These are phyloP conservation scores for Yponomeuta cagnagella DNA, from an alignment of 2,888 invertebrate genomes.

Conservation along the genomic window DNA sequence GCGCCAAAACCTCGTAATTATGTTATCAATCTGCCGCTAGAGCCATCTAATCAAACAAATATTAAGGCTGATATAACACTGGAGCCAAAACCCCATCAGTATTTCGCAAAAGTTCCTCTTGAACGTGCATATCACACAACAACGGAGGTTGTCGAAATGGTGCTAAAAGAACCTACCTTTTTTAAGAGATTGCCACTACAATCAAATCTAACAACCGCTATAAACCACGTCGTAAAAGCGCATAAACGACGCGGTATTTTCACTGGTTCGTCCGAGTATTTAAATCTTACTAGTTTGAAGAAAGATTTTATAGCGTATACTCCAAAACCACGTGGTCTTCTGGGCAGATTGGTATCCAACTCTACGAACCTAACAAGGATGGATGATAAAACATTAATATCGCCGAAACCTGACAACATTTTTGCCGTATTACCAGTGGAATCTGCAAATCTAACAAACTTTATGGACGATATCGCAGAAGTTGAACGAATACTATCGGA, in stretches of 20 bases:
- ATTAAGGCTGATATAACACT: background rate
- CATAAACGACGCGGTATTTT: background rate
- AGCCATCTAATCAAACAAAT: background rate
- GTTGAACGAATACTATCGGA: background rate
- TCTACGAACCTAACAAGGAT: background rate
- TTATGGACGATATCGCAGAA: background rate
- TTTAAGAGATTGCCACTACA: background rate
- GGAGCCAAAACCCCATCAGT: background rate
- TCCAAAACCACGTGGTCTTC: background rate
- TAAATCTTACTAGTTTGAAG: background rate
- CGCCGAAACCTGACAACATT: background rate
- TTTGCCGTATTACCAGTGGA: background rate
- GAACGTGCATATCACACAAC: background rate
- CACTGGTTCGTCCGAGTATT: background rate
- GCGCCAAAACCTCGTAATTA: background rate
- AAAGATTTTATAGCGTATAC: background rate
- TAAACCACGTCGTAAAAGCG: background rate
- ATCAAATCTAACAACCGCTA: background rate
- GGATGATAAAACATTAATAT: background rate
- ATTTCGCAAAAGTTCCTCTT: background rate
- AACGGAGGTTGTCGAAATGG: background rate
- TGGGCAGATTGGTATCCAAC: background rate
- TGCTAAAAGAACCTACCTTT: background rate
- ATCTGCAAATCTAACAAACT: background rate
- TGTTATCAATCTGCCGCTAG: background rate